Percentiles rank a stretch among this genome's conserved stretches.
These are phyloP conservation scores for Subanguina moxae DNA, from an alignment of 1,140 invertebrate genomes.

Conservation along the genomic window DNA sequence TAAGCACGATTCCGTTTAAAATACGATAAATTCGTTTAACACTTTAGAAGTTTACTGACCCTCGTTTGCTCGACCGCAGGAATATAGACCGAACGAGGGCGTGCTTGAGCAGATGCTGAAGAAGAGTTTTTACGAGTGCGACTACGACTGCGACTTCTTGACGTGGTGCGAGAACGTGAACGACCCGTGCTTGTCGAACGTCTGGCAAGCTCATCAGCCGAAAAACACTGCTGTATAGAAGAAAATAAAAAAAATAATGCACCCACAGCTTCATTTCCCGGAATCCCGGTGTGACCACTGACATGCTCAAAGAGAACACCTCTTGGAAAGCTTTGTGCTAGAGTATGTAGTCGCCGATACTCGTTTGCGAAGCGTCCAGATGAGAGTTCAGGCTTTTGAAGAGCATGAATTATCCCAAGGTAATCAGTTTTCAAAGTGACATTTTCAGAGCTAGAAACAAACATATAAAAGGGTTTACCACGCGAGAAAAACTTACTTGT, in stretches of 20 bases:
- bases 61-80: no score
- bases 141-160: no score
- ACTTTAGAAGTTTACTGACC: no score
- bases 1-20: no score
- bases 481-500: not conserved
- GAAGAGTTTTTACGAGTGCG: no score
- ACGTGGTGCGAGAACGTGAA: not conserved
- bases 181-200: not conserved
- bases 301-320: constrained; percentile 11
- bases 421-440: constrained; percentile 3
- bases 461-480: not conserved
- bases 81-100: no score
- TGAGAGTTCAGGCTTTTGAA: not conserved
- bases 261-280: constrained; percentile 4
- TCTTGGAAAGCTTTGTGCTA: constrained; percentile 6
- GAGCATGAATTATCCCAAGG: constrained; percentile 6
- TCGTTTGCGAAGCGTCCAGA: not conserved
- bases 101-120: no score
- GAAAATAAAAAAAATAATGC: not conserved
- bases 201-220: constrained; percentile 3
- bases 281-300: not conserved
- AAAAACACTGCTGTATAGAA: not conserved
- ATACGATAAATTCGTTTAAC: no score
- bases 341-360: not conserved
- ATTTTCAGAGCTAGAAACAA: constrained; percentile 8